Evolutionary conservation across 2,797 vertebrate genomes (phyloP).

Genomic region (Mareca strepera): DNA sequence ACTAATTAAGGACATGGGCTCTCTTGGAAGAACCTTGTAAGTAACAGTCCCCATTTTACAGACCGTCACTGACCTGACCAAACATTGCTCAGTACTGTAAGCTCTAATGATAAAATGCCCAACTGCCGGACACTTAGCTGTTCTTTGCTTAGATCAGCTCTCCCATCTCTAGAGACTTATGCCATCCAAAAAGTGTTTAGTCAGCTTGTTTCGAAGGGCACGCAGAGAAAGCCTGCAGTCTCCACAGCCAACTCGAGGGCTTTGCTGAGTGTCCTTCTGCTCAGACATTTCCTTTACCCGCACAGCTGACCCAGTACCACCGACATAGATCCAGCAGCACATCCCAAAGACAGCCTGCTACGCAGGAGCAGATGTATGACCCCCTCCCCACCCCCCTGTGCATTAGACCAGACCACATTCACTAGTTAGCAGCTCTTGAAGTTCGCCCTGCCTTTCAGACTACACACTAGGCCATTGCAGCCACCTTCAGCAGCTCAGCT

Average conservation of each 20-base stretch:
- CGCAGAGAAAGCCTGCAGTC: neutral
- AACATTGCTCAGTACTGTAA: neutral
- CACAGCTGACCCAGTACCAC: no score
- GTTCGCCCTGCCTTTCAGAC: neutral
- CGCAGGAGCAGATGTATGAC: neutral
- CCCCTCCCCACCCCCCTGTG: fast-evolving
- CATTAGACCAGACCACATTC: neutral
- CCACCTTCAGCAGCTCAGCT: neutral
- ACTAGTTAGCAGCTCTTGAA: neutral
- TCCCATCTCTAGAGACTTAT: neutral
- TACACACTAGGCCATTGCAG: neutral
- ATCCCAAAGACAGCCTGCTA: neutral
- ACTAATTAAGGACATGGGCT: neutral
- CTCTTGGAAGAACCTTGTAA: neutral
- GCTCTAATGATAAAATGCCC: neutral
- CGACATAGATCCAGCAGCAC: fast-evolving
- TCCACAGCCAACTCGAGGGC: neutral
- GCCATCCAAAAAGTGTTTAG: neutral
- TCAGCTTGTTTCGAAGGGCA: constrained; percentile 39
- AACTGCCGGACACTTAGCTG: neutral
- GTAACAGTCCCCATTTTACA: neutral
- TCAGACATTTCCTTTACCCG: neutral
- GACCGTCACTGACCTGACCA: neutral
- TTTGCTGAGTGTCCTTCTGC: neutral
- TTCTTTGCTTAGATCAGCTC: constrained; percentile 39